A percentile compares a stretch with the other conserved stretches of the same genome.
Evolutionary conservation across 2,797 vertebrate species (phyloP).

Genomic region (Bradypodion ventrale): DNA sequence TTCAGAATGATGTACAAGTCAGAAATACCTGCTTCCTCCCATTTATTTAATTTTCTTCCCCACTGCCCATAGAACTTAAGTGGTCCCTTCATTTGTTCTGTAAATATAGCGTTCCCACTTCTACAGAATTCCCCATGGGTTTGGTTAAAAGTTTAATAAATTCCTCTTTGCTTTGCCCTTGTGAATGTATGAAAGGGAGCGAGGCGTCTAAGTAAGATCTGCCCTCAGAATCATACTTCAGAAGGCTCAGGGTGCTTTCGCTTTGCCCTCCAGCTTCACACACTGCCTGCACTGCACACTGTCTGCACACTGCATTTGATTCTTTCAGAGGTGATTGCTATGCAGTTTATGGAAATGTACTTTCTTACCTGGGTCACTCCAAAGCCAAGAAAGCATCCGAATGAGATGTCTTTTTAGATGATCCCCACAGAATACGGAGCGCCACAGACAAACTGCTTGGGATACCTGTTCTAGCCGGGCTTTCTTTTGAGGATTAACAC

Average conservation of each 20-base stretch:
- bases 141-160: slow-evolving; percentile 25
- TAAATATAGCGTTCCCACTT: slow-evolving; percentile 17
- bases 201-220: slow-evolving; percentile 19
- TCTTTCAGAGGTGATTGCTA: slow-evolving; percentile 27
- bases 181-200: slow-evolving; percentile 33
- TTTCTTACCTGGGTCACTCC: slow-evolving; percentile 33
- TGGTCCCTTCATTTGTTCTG: slow-evolving; percentile 4
- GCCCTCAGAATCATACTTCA: slow-evolving; percentile 22
- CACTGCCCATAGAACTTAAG: background rate
- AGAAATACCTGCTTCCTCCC: background rate
- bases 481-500: slow-evolving; percentile 72
- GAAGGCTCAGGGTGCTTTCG: slow-evolving; percentile 12
- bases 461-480: slow-evolving; percentile 65
- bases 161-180: background rate
- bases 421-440: slow-evolving; percentile 13
- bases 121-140: slow-evolving; percentile 18
- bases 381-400: background rate
- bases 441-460: slow-evolving; percentile 62
- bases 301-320: background rate
- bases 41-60: slow-evolving; percentile 1
- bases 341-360: background rate
- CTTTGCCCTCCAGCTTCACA: slow-evolving; percentile 30
- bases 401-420: slow-evolving; percentile 25
- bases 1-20: background rate
- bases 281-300: too few relatives aligned